phyloP scores from a whole-genome alignment of 2,113 vertebrate genomes.

The Oceanites oceanicus region DNA sequence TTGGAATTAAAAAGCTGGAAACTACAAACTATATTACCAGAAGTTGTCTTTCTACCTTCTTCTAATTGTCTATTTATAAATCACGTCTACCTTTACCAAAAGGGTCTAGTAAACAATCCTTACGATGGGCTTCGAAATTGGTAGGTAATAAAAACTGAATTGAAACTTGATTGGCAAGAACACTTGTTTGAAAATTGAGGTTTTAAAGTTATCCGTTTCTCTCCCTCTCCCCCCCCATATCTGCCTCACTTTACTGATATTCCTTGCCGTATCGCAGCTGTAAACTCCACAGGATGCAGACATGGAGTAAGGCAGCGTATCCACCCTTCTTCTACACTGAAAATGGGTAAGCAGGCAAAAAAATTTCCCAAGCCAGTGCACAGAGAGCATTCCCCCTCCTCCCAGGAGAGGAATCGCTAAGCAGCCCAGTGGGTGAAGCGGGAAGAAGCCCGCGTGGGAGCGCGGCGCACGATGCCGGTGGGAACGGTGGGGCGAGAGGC shows the following conservation, averaged over 20 bases:
- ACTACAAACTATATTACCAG: background rate
- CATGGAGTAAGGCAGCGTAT: rapidly evolving
- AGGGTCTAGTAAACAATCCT: background rate
- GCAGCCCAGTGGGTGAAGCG: rapidly evolving
- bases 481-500: no score
- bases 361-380: rapidly evolving
- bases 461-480: no score
- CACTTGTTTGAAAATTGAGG: background rate
- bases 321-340: background rate
- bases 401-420: background rate
- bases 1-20: background rate
- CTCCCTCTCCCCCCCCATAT: no score
- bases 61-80: background rate
- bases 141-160: background rate
- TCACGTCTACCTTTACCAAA: background rate
- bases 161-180: background rate
- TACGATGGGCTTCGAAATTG: background rate
- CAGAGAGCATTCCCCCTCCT: background rate
- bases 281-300: background rate
- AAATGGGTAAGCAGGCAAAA: background rate
- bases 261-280: background rate
- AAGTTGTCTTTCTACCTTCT: background rate
- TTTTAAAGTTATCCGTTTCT: background rate
- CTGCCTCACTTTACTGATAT: no score
- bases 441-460: no score